These are phyloP conservation scores for Colius striatus DNA, from an alignment of 2,113 vertebrate species.

Conservation along the genomic window DNA sequence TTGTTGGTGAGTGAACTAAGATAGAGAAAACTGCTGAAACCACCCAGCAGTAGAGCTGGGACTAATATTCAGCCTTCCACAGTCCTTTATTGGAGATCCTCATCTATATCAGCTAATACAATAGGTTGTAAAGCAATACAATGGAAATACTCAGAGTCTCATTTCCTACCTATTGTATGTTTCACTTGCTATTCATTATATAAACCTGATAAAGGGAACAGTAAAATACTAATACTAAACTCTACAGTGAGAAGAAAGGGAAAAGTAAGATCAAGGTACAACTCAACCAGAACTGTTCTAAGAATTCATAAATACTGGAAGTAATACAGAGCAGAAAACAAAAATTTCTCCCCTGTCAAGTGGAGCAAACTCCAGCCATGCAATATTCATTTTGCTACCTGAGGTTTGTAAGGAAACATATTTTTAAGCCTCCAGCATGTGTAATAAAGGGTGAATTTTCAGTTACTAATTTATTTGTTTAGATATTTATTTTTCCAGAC, in stretches of 20 bases:
- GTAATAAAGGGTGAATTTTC: background rate
- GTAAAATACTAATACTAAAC: background rate
- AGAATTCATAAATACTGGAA: background rate
- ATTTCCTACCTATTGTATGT: background rate
- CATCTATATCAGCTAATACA: background rate
- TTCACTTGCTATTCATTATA: background rate
- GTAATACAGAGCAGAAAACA: background rate
- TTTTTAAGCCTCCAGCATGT: background rate
- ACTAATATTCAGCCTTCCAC: background rate
- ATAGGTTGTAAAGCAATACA: background rate
- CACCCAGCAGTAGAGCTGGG: background rate
- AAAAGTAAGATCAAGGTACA: background rate
- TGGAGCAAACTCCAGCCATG: background rate
- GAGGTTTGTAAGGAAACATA: background rate
- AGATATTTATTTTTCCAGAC: background rate
- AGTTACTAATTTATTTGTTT: background rate
- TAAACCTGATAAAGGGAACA: background rate
- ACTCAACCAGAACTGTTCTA: background rate
- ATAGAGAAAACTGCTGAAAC: background rate
- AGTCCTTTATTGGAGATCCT: background rate
- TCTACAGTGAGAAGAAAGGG: background rate
- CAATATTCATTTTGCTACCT: background rate
- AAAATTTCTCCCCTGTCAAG: background rate
- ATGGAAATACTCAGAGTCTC: background rate
- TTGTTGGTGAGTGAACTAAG: background rate